A percentile compares a stretch with the other conserved stretches of the same genome.
Evolutionary conservation across 2,888 invertebrate species (phyloP).

Genomic region (Cylloceria caligata): DNA sequence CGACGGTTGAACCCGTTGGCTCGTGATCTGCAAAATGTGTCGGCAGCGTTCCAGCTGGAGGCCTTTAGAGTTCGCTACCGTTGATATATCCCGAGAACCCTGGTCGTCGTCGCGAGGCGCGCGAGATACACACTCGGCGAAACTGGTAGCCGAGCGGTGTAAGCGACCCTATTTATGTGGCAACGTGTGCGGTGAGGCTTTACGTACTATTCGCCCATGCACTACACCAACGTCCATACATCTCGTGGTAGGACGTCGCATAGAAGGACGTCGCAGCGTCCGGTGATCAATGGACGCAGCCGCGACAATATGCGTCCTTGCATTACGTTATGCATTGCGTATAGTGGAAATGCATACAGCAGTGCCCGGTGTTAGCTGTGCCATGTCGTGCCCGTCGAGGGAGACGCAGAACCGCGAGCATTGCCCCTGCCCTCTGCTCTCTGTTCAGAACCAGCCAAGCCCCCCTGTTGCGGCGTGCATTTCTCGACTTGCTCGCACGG

Average conservation of each 20-base stretch:
- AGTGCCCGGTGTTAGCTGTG: slow-evolving; percentile 11
- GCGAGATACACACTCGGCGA: slow-evolving; percentile 40
- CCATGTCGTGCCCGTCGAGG: slow-evolving; percentile 31
- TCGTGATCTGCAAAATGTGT: slow-evolving; percentile 13
- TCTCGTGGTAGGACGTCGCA: slow-evolving; percentile 33
- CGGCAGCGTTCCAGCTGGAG: background rate
- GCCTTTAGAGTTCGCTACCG: background rate
- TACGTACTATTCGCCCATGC: slow-evolving; percentile 34
- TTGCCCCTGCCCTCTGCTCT: slow-evolving; percentile 16
- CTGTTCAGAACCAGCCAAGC: slow-evolving; percentile 32
- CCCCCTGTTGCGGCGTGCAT: slow-evolving; percentile 1
- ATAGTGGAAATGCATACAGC: slow-evolving; percentile 40
- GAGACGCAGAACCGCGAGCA: slow-evolving; percentile 2
- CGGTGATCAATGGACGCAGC: slow-evolving; percentile 72
- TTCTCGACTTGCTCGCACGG: slow-evolving; percentile 27
- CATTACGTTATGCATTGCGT: slow-evolving; percentile 69
- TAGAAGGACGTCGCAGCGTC: slow-evolving; percentile 63
- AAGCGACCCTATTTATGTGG: slow-evolving; percentile 39
- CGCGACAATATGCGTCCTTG: slow-evolving; percentile 73
- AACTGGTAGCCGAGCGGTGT: slow-evolving; percentile 19
- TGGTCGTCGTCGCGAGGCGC: background rate
- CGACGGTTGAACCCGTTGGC: background rate
- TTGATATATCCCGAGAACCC: slow-evolving; percentile 10
- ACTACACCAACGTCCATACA: slow-evolving; percentile 33
- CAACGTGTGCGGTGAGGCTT: slow-evolving; percentile 43